Evolutionary conservation across 2,888 invertebrate genomes (phyloP).

Genomic region (Pherbina coryleti): DNA sequence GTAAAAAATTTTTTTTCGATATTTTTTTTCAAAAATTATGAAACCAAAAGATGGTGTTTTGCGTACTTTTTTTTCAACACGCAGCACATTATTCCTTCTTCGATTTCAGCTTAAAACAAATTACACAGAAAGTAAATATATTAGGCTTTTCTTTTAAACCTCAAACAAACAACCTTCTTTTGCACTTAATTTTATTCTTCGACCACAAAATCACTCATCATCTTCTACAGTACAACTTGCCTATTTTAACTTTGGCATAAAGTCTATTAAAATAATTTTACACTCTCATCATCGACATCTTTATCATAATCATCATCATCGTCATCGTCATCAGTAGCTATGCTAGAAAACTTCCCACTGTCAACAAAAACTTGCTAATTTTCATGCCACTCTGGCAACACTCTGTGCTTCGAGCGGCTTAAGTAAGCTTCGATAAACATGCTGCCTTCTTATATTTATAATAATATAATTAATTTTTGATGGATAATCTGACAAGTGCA

Average conservation of each 20-base stretch:
- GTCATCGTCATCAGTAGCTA: background rate
- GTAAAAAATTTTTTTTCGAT: too few species aligned
- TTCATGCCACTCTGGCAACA: background rate
- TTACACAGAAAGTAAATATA: too few species aligned
- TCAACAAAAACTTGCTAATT: slow-evolving; percentile 20
- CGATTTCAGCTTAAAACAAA: too few species aligned
- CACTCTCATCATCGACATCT: background rate
- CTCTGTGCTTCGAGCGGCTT: background rate
- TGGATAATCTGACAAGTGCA: slow-evolving; percentile 38
- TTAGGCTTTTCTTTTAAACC: background rate
- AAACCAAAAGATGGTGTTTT: too few species aligned
- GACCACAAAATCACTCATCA: too few species aligned
- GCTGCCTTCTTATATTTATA: slow-evolving; percentile 28
- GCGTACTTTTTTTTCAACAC: too few species aligned
- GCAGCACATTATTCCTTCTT: too few species aligned
- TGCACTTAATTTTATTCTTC: background rate
- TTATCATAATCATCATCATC: background rate
- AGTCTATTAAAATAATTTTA: slow-evolving; percentile 1
- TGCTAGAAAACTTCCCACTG: too few species aligned
- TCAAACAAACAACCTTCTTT: background rate
- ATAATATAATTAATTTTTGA: slow-evolving; percentile 41
- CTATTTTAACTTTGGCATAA: background rate
- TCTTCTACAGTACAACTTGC: background rate
- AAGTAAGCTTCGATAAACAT: background rate
- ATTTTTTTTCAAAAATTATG: too few species aligned